phyloP scores from a whole-genome alignment of 2,888 invertebrate species.

The Auanema sp. region DNA sequence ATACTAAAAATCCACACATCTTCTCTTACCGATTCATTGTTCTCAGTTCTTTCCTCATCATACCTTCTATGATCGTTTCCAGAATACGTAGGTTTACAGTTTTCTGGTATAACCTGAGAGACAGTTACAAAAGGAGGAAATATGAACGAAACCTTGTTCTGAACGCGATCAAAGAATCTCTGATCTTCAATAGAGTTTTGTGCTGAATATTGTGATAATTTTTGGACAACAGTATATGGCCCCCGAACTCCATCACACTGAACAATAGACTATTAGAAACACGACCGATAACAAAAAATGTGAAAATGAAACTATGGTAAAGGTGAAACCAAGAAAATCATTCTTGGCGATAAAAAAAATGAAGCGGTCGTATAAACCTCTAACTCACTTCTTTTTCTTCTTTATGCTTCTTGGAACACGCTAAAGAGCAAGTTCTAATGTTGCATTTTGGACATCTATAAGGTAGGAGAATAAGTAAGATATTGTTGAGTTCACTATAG shows the following conservation, averaged over 20 bases:
- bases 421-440: conserved; percentile 49
- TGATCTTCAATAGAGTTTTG: conserved; percentile 45
- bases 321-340: not conserved
- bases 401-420: conserved; percentile 55
- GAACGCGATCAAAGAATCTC: conserved; percentile 25
- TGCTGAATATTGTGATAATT: conserved; percentile 36
- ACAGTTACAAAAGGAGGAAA: not conserved
- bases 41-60: not conserved
- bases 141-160: conserved; percentile 10
- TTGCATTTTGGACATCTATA: conserved; percentile 58
- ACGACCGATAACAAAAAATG: not conserved
- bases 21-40: not conserved
- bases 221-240: conserved; percentile 35
- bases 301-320: not conserved
- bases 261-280: conserved; percentile 7
- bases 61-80: not conserved
- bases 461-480: conserved; percentile 12
- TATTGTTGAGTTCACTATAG: not conserved
- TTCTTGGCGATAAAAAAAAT: not conserved
- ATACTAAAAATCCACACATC: not conserved
- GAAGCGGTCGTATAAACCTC: too few relatives aligned
- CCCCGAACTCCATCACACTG: conserved; percentile 55
- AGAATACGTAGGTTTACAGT: not conserved
- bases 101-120: not conserved
- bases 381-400: conserved; percentile 32